Percentiles rank a stretch among this genome's conserved stretches.
Conservation (phyloP, 2,888 invertebrate genomes). For the Pasiphila rectangulata region DNA sequence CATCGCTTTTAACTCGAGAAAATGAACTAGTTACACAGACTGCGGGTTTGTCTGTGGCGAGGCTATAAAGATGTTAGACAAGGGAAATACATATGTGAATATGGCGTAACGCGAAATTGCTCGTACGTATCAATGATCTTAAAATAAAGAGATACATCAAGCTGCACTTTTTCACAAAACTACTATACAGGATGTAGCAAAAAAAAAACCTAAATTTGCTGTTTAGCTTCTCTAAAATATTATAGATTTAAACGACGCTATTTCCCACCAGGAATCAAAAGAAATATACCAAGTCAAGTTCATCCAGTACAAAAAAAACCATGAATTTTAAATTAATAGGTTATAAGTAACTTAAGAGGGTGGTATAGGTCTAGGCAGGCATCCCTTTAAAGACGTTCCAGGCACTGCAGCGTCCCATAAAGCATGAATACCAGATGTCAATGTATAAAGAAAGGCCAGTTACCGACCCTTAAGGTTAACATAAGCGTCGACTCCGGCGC, state of each 20-base stretch:
- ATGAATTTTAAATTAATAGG: too few species aligned
- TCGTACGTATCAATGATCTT: neutral
- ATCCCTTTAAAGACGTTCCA: too few species aligned
- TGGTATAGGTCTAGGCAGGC: too few species aligned
- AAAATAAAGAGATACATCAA: neutral
- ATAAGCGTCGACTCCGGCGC: neutral
- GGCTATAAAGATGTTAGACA: conserved; percentile 7
- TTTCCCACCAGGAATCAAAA: too few species aligned
- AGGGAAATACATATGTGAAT: neutral
- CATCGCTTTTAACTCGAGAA: conserved; percentile 10
- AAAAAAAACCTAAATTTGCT: conserved; percentile 3
- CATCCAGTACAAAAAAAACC: too few species aligned
- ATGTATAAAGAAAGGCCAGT: too few species aligned
- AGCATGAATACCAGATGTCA: neutral
- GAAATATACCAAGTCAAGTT: too few species aligned
- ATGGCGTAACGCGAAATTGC: neutral
- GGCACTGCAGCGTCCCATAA: too few species aligned
- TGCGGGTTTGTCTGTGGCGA: conserved; percentile 3
- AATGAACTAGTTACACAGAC: conserved; percentile 11
- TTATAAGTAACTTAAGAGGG: too few species aligned
- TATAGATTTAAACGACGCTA: too few species aligned
- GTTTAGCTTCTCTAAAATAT: too few species aligned
- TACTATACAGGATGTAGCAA: neutral
- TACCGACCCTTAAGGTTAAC: neutral
- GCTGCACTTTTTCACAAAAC: neutral